These are phyloP conservation scores for Gymnoscopelus microlampas DNA, from an alignment of 2,797 vertebrate genomes.

Conservation along the genomic window DNA sequence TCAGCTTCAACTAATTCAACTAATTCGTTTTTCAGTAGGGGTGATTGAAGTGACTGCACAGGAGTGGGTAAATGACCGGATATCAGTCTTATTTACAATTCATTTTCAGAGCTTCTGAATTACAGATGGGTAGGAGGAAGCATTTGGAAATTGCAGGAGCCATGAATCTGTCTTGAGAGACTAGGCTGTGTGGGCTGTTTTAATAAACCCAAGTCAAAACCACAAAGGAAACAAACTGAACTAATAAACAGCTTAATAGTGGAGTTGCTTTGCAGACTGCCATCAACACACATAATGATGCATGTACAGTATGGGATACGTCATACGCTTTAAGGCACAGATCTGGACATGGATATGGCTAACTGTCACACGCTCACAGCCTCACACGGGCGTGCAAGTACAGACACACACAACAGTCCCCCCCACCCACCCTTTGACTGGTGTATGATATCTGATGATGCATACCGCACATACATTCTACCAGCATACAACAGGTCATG, in stretches of 20 bases:
- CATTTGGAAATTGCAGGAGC: neutral
- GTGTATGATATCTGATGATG: slow-evolving; percentile 54
- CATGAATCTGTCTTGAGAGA: neutral
- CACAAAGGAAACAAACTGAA: too few relatives aligned
- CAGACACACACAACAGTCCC: slow-evolving; percentile 15
- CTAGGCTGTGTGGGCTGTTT: too few relatives aligned
- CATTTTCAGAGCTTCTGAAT: too few relatives aligned
- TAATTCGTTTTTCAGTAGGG: too few relatives aligned
- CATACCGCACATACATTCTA: slow-evolving; percentile 55
- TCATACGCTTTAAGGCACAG: slow-evolving; percentile 28
- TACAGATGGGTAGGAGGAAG: neutral
- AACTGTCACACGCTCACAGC: slow-evolving; percentile 39
- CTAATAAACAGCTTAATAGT: slow-evolving; percentile 20
- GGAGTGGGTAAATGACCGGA: too few relatives aligned
- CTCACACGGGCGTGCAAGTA: slow-evolving; percentile 36
- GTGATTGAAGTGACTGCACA: too few relatives aligned
- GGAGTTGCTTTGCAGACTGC: slow-evolving; percentile 12
- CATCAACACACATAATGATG: slow-evolving; percentile 33
- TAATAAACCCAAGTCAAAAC: too few relatives aligned
- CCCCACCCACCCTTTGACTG: slow-evolving; percentile 1
- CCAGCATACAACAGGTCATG: slow-evolving; percentile 66
- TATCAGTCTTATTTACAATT: too few relatives aligned
- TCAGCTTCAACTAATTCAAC: too few relatives aligned
- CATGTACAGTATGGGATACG: slow-evolving; percentile 19
- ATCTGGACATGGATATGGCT: slow-evolving; percentile 28